Conservation (phyloP, 2,113 vertebrate genomes). For the Clinocottus analis region DNA sequence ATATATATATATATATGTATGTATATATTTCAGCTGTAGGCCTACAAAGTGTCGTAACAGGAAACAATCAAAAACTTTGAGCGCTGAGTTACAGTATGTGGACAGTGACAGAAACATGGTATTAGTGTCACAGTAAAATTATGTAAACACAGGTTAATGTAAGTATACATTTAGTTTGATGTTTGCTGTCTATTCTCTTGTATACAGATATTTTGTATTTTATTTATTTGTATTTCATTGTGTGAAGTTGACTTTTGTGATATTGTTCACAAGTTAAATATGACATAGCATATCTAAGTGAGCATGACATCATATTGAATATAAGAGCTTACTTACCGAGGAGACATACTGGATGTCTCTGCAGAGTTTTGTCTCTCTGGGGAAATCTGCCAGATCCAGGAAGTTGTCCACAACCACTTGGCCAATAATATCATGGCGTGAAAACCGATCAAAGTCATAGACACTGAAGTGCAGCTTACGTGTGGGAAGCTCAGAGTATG, state of each 20-base stretch:
- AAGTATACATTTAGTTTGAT: too few relatives aligned
- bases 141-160: background rate
- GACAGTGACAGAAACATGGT: background rate
- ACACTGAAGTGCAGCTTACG: conserved; percentile 98
- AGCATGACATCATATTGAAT: conserved; percentile 2
- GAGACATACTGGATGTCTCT: conserved; percentile 96
- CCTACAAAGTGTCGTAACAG: background rate
- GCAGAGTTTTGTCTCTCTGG: conserved; percentile 95
- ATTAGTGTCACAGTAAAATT: background rate
- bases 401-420: conserved; percentile 99
- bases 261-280: conserved; percentile 11
- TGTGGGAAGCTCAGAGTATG: conserved; percentile 93
- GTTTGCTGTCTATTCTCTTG: too few relatives aligned
- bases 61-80: background rate
- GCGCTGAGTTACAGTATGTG: background rate
- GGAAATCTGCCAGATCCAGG: conserved; percentile 98
- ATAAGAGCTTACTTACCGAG: conserved; percentile 87
- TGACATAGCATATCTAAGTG: conserved; percentile 2
- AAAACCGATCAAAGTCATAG: conserved; percentile 99
- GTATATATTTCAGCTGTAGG: background rate
- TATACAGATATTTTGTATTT: too few relatives aligned
- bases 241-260: background rate
- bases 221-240: too few relatives aligned
- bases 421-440: conserved; percentile 97
- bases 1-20: too few relatives aligned